Conservation (phyloP, 2,888 invertebrate species). For the Cataglyphis livida region DNA sequence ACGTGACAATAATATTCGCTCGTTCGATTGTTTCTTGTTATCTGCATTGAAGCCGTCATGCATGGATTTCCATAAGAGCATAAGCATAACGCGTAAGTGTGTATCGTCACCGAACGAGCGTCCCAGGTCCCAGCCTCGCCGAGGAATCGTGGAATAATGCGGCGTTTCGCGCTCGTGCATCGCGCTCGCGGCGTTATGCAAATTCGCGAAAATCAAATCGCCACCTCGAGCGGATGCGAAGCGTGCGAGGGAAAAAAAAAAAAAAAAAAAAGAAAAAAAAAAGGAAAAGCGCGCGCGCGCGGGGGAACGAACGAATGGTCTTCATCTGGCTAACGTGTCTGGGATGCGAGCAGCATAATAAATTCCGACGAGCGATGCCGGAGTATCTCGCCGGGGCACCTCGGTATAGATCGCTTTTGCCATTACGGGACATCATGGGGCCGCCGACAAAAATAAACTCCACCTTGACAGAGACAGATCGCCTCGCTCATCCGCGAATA, state of each 20-base stretch:
- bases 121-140: background rate
- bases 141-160: background rate
- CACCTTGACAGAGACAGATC: constrained; percentile 50
- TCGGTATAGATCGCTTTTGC: constrained; percentile 50
- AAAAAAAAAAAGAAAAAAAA: background rate
- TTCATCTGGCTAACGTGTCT: constrained; percentile 38
- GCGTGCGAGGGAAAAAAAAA: background rate
- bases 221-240: constrained; percentile 4
- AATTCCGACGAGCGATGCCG: constrained; percentile 40
- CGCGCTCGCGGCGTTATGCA: constrained; percentile 39
- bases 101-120: constrained; percentile 2
- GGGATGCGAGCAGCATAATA: constrained; percentile 50
- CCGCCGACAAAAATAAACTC: constrained; percentile 54
- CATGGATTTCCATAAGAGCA: constrained; percentile 27
- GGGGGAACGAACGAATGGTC: constrained; percentile 30
- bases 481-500: constrained; percentile 45
- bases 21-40: constrained; percentile 42
- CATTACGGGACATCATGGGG: constrained; percentile 52
- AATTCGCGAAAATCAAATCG: constrained; percentile 48
- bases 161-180: constrained; percentile 17
- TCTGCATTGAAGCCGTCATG: background rate
- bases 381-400: constrained; percentile 29
- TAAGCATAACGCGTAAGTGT: constrained; percentile 8
- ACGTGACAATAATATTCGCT: constrained; percentile 21
- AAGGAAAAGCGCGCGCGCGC: background rate